Conservation (phyloP, 2,797 vertebrate species). For the Falco berigora region DNA sequence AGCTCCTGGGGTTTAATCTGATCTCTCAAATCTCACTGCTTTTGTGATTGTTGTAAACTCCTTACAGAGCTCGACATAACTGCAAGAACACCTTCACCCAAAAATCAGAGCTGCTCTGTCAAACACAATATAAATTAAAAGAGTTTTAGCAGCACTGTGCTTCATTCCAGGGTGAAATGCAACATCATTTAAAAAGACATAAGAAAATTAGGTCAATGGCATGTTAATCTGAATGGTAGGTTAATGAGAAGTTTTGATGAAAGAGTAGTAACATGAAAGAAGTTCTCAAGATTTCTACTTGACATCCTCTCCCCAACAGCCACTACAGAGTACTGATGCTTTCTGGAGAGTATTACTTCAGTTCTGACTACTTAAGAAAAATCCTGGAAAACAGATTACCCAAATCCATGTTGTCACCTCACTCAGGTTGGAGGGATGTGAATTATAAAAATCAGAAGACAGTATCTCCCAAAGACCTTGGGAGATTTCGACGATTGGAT, state of each 20-base stretch:
- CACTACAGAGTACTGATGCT: background rate
- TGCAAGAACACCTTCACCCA: background rate
- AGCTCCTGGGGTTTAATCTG: background rate
- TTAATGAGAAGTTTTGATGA: background rate
- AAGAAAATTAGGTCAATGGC: background rate
- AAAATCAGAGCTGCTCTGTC: background rate
- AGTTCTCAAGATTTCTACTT: background rate
- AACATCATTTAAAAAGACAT: background rate
- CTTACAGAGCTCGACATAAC: background rate
- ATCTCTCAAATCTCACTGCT: background rate
- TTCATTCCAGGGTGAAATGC: background rate
- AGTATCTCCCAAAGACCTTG: background rate
- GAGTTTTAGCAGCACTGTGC: background rate
- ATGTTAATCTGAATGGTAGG: background rate
- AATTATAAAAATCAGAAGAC: background rate
- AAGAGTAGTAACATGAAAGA: background rate
- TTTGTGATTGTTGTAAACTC: background rate
- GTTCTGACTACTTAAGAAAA: background rate
- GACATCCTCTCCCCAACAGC: background rate
- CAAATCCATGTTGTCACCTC: background rate
- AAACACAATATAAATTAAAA: background rate
- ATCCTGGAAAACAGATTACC: background rate
- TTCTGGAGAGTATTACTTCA: background rate
- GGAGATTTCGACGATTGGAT: background rate
- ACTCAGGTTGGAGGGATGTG: background rate